Evolutionary conservation across 2,888 invertebrate species (phyloP).

Genomic region (Poecilobothrus nobilitatus): DNA sequence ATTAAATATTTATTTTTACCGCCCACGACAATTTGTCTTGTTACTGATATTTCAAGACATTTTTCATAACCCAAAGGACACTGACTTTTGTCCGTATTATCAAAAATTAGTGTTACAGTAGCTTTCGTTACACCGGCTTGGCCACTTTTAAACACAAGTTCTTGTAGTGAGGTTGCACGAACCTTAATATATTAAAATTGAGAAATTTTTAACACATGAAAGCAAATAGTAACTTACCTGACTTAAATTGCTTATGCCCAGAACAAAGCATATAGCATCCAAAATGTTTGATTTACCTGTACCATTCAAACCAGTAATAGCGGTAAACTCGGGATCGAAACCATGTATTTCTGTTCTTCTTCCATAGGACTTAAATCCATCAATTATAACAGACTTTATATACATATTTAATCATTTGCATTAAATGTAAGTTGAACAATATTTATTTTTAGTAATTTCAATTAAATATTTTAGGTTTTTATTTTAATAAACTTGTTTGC

Average conservation of each 20-base stretch:
- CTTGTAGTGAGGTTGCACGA: slow-evolving; percentile 80
- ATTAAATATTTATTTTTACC: slow-evolving; percentile 90
- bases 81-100: slow-evolving; percentile 72
- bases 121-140: slow-evolving; percentile 94
- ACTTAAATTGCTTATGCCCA: slow-evolving; percentile 86
- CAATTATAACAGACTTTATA: slow-evolving; percentile 83
- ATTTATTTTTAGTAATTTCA: no score
- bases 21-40: slow-evolving; percentile 75
- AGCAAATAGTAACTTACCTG: slow-evolving; percentile 57
- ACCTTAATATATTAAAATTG: slow-evolving; percentile 55
- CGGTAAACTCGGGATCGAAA: slow-evolving; percentile 93
- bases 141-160: slow-evolving; percentile 95
- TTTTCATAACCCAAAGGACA: slow-evolving; percentile 89
- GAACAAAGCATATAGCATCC: slow-evolving; percentile 94
- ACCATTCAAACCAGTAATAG: slow-evolving; percentile 96
- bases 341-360: slow-evolving; percentile 82
- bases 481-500: no score
- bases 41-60: slow-evolving; percentile 83
- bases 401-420: slow-evolving; percentile 54
- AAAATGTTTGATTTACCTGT: slow-evolving; percentile 97
- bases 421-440: not conserved
- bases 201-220: not conserved
- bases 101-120: slow-evolving; percentile 90
- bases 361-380: slow-evolving; percentile 98
- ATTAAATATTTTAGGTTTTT: no score